Base-by-base conservation (phyloP, 1,140 invertebrate genomes). In the Polypedilum pembai region DNA sequence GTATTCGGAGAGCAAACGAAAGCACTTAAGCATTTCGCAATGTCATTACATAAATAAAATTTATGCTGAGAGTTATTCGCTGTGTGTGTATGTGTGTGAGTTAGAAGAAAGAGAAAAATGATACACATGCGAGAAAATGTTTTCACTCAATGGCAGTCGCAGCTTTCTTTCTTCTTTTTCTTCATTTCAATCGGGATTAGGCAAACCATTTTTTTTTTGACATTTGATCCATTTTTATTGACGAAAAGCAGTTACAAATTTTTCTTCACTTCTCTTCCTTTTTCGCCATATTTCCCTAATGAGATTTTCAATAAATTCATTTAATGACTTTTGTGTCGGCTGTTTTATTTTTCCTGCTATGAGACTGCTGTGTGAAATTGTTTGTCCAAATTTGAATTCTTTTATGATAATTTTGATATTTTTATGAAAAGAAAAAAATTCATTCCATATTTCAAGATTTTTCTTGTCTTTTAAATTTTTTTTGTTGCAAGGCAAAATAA, bases 31-130 rank as follows among this genome's bases (percentile, higher is more conserved):
- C 65, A 69, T 69, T 69, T 21, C 17, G 65, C 20, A 69, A 21
- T 69, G 65, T 20, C 65, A 69, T 69, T 18, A 21, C 17, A 69
- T 69, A 69, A 69, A 69, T 69, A 69, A 20, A 20, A 69, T 69
- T 18, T 69, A 69, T 21, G 45, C 45, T 56, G 10, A 69, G 65
- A 21, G 65, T 66, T 66, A 17, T 66, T 18, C 18, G 17, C 18
- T 18, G n/a, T n/a, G 65, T 18, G 17, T 20, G 20, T 20, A 69
- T 5, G 20, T n/a, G 45, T n/a, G n/a, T 56, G n/a, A 0, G 7
- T 4, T 4, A 56, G 45, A n/a, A 56, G 45, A 33, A 33, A 33
- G 24, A 33, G 12, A 56, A 56, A 33, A 56, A n/a, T 56, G 45
- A 56, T 56, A 56, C 45, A 56, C 45, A 56, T 56, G 45, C 45